Percentiles rank a stretch among this genome's conserved stretches.
Conservation (phyloP, 1,140 invertebrate genomes). For the Camponotus floridanus region DNA sequence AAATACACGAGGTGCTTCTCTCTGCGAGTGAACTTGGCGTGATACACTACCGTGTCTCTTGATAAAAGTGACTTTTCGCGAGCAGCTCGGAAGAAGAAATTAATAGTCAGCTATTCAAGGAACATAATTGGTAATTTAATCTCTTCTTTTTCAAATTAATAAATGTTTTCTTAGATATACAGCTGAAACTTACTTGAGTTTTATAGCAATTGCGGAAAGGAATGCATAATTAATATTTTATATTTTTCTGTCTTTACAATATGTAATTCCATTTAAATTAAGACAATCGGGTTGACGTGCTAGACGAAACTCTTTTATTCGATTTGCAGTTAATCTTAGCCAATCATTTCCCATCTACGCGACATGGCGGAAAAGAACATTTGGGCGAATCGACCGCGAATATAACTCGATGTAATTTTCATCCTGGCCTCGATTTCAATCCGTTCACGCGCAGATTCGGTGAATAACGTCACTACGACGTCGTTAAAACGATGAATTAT, state of each 20-base stretch:
- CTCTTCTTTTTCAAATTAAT: background rate
- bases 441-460: slow-evolving; percentile 13
- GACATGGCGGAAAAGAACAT: slow-evolving; percentile 44
- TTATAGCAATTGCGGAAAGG: background rate
- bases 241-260: slow-evolving; percentile 9
- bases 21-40: no score
- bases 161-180: background rate
- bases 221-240: background rate
- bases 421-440: slow-evolving; percentile 52
- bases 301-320: slow-evolving; percentile 41
- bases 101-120: background rate
- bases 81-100: background rate
- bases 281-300: slow-evolving; percentile 34
- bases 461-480: slow-evolving; percentile 48
- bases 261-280: background rate
- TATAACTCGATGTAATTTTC: slow-evolving; percentile 53
- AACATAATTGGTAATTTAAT: slow-evolving; percentile 6
- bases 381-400: background rate
- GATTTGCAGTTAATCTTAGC: slow-evolving; percentile 33
- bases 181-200: background rate
- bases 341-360: slow-evolving; percentile 32
- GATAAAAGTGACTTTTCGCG: background rate
- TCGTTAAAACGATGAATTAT: slow-evolving; percentile 39
- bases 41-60: no score
- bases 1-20: no score